Evolutionary conservation across 2,797 vertebrate species (phyloP), one percentile per base, ranked within the genome.

Genomic region (Ataeniobius toweri): DNA sequence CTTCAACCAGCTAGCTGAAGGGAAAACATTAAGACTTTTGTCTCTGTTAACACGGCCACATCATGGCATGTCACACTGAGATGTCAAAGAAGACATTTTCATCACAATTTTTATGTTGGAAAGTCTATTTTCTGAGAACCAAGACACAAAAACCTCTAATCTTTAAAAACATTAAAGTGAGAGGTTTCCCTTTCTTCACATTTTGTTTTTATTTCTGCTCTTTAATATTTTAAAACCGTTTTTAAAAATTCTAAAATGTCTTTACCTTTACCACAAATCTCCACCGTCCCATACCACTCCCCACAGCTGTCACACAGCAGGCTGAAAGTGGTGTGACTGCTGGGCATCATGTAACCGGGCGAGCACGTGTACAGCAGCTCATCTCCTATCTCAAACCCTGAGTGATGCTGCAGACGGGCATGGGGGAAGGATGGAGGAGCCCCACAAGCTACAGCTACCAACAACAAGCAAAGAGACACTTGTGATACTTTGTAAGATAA

Each of bases 301-400:
- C 97, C 98, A 1, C 98, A 99, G 91, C 97, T 97, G 94, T 98
- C 95, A 1, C 98, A 99, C 56, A 98, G 91, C 90, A 99, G 91
- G 0, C 97, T 98, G 93, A 99, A 99, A 0, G 96, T 96, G 0
- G 83, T 91, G 65, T 96, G 94, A 5, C 93, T 95, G 53, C 81
- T 95, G 74, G 96, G 95, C 80, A 96, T 95, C 75, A 88, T 6
- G 0, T 97, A 96, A 7, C 97, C 97, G 0, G 94, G 95, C 51
- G 93, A 91, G 0, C 98, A 99, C 1, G 95, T 71, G 0, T 98
- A 99, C 28, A 98, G 94, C 82, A 99, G 92, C 93, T 99, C 98
- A 0, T 98, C 97, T 0, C 97, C 98, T 95, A 98, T 94, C 74
- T 98, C 97, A 76, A 96, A 94, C 16, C 97, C 97, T 0, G 95